phyloP scores from a whole-genome alignment of 2,113 vertebrate genomes.

The Sus scrofa region DNA sequence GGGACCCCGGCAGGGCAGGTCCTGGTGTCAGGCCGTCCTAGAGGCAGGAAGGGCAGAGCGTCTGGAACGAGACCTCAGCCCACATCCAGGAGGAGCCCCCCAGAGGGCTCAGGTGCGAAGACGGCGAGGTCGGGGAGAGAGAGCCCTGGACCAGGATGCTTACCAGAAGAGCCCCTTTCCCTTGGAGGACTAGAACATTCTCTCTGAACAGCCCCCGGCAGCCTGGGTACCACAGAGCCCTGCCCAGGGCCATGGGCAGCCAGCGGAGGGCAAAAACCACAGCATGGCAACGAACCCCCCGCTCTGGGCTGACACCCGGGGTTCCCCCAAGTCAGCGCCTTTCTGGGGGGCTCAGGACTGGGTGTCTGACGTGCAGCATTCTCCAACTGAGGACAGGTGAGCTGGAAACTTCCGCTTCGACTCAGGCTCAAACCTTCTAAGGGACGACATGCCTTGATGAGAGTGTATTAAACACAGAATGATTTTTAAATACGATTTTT shows the following conservation, averaged over 20 bases:
- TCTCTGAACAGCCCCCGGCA: not conserved
- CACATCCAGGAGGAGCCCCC: not conserved
- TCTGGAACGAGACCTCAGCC: not conserved
- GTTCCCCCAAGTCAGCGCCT: not conserved
- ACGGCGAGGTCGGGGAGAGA: accelerated
- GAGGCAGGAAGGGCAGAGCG: not conserved
- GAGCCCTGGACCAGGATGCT: too few relatives aligned
- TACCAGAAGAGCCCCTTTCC: not conserved
- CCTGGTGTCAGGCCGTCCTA: not conserved
- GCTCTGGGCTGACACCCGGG: not conserved
- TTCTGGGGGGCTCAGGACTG: not conserved
- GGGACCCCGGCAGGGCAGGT: too few relatives aligned
- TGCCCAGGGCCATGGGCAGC: too few relatives aligned
- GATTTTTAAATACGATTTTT: not conserved
- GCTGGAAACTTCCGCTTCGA: not conserved
- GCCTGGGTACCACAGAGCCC: not conserved
- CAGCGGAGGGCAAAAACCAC: not conserved
- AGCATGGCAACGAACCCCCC: not conserved
- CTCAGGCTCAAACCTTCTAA: not conserved
- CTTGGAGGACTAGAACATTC: not conserved
- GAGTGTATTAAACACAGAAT: not conserved
- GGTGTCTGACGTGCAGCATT: not conserved
- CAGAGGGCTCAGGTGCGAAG: not conserved
- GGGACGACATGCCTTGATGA: not conserved
- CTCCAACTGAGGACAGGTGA: not conserved